Base-by-base conservation (phyloP, 2,888 invertebrate species). In the Nomada goodeniana region DNA sequence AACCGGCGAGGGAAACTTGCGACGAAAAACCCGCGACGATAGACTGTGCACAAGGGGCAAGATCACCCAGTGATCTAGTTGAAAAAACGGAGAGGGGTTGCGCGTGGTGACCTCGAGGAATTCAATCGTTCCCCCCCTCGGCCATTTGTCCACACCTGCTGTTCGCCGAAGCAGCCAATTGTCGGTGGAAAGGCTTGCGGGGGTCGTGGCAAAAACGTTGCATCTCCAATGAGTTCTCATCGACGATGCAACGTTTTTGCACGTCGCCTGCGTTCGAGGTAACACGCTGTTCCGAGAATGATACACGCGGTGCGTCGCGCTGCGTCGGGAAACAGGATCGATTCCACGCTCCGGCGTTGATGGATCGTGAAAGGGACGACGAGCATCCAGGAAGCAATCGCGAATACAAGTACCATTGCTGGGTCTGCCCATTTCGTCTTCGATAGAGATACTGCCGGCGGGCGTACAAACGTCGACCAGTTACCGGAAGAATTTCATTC, bases 231-330 rank as follows among this genome's bases (percentile, higher is more conserved):
- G 79, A 84, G 71, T 57, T 57, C 82, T 84, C 84, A 88, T 86
- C 80, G 88, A 72, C 79, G 81, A 88, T 87, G 87, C 86, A 81
- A 86, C 82, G 86, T 88, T 88, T 87, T 88, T 88, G 85, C 86
- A 83, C 85, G 82, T 82, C 74, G 60, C 64, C 52, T 23, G 71
- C 71, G 57, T 83, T 81, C 87, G 80, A 77, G 78, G 87, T 84
- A 86, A 42, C 84, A 69, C 73, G 80, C 71, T 67, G 80, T 87
- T 87, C 86, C 75, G 13, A 68, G 86, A 88, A 87, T 18, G 63
- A 72, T 80, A 47, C 72, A 29, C 57, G 29, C 44, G 47, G 36
- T 15, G 71, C 65, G 67, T 7, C 36, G 36, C 70, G 29, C 63
- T 26, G 29, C 50, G 55, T 52, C 47, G 71, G 23, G 53, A 77